A percentile compares a stretch with the other conserved stretches of the same genome.
Evolutionary conservation across 2,113 vertebrate species (phyloP).

Genomic region (Ageneiosus marmoratus): DNA sequence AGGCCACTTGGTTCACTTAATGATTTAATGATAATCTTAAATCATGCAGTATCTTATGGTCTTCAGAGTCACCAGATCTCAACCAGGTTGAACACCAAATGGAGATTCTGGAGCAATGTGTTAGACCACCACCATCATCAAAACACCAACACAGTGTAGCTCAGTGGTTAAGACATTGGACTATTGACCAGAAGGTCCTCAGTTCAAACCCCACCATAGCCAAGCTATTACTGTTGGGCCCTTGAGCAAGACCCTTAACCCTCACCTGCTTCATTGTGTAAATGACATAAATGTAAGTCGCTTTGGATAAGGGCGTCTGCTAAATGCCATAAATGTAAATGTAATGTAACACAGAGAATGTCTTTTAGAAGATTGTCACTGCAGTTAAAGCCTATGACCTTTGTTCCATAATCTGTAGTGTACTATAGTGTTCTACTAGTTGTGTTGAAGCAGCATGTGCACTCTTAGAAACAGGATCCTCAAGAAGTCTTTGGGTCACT

Average conservation of each 20-base stretch:
- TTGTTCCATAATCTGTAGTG: not conserved
- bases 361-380: not conserved
- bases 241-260: too few relatives aligned
- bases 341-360: not conserved
- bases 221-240: too few relatives aligned
- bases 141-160: too few relatives aligned
- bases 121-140: not conserved
- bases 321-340: too few relatives aligned
- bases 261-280: too few relatives aligned
- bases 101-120: not conserved
- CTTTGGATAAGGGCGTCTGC: too few relatives aligned
- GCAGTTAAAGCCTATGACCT: not conserved
- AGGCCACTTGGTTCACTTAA: not conserved
- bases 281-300: too few relatives aligned
- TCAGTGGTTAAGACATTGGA: too few relatives aligned
- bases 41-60: not conserved
- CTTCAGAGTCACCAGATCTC: not conserved
- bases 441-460: not conserved
- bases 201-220: too few relatives aligned
- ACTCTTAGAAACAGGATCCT: not conserved
- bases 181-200: too few relatives aligned
- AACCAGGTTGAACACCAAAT: not conserved
- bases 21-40: not conserved
- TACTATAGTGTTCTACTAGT: not conserved
- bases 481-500: not conserved